phyloP scores from a whole-genome alignment of 2,888 invertebrate genomes.

The Drosophila eohydei region DNA sequence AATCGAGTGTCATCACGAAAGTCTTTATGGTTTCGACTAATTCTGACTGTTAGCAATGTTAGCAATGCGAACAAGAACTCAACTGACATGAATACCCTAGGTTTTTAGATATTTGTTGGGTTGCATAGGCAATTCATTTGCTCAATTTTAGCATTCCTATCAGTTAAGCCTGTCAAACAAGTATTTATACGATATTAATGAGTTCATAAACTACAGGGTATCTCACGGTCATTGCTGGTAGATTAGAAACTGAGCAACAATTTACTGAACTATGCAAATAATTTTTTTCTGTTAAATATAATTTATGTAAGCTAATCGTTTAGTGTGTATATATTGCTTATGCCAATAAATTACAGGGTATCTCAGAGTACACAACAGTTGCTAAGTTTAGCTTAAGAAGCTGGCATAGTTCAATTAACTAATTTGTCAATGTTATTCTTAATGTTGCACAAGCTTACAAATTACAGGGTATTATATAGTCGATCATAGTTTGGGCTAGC shows the following conservation, averaged over 20 bases:
- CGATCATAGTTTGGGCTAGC: no score
- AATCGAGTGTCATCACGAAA: background rate
- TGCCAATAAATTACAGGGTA: background rate
- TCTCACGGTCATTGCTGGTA: background rate
- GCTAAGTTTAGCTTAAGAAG: background rate
- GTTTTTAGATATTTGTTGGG: background rate
- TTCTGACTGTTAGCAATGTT: background rate
- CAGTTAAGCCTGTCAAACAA: no score
- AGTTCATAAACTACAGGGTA: background rate
- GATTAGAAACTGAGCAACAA: no score
- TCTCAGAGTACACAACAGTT: background rate
- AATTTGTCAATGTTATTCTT: background rate
- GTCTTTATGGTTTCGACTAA: background rate
- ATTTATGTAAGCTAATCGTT: background rate
- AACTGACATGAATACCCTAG: background rate
- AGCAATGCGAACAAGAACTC: background rate
- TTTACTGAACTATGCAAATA: background rate
- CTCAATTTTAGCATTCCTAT: no score
- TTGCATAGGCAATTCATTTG: no score
- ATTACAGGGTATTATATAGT: constrained; percentile 2
- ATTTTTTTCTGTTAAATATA: background rate
- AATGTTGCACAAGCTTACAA: background rate
- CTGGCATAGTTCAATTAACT: background rate
- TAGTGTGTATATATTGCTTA: background rate
- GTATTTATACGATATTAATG: no score